Percentiles rank a stretch among this genome's conserved stretches.
Conservation (phyloP, 2,797 vertebrate genomes). For the Hirundo rustica region DNA sequence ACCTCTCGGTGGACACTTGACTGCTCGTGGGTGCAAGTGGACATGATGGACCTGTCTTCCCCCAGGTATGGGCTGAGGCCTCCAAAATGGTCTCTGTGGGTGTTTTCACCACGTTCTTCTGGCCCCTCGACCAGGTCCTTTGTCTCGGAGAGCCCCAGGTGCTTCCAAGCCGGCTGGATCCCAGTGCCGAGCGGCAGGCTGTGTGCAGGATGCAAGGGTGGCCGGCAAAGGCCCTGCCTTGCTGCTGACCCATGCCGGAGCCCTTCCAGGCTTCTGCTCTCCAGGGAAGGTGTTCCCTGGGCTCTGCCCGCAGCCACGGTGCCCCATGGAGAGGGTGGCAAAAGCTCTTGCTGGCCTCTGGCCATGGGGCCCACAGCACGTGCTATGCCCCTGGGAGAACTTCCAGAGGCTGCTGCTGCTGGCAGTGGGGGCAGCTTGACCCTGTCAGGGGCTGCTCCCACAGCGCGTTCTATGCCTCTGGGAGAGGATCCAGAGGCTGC, state of each 20-base stretch:
- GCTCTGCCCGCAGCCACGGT: too few relatives aligned
- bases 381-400: too few relatives aligned
- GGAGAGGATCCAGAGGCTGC: neutral
- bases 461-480: too few relatives aligned
- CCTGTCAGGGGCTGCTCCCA: neutral
- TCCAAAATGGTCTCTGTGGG: neutral
- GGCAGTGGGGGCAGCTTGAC: neutral
- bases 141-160: neutral
- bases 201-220: accelerated
- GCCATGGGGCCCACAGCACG: too few relatives aligned
- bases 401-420: neutral
- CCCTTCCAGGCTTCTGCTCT: too few relatives aligned
- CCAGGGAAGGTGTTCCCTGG: too few relatives aligned
- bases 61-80: neutral
- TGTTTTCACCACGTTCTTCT: too few relatives aligned
- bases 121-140: neutral
- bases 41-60: neutral
- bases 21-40: neutral
- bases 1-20: too few relatives aligned
- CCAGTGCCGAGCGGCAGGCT: neutral
- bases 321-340: too few relatives aligned
- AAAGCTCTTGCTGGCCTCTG: too few relatives aligned
- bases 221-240: neutral
- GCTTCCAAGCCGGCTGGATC: neutral
- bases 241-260: too few relatives aligned